Conservation (phyloP, 92 coral and sea anemone genomes). For the Actinostola sp. region DNA sequence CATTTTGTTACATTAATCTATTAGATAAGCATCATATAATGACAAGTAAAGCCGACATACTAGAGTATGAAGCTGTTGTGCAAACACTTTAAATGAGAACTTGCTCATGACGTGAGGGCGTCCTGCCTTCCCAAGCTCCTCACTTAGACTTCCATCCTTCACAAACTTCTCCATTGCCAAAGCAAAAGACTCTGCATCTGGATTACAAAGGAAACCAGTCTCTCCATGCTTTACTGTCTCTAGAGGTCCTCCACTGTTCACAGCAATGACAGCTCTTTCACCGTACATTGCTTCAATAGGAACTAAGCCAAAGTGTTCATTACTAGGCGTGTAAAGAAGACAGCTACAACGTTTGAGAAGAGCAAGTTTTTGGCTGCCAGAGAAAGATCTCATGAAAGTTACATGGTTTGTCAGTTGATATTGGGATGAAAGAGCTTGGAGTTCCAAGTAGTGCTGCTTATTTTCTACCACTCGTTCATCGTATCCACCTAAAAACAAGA, state of each 20-base stretch:
- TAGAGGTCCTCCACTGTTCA: slow-evolving; percentile 94
- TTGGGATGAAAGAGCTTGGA: slow-evolving; percentile 69
- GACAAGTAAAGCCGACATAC: slow-evolving; percentile 92
- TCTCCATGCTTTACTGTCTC: slow-evolving; percentile 83
- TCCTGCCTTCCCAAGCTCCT: slow-evolving; percentile 81
- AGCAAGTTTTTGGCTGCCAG: slow-evolving; percentile 80
- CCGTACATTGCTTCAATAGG: slow-evolving; percentile 99
- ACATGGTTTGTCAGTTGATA: slow-evolving; percentile 82
- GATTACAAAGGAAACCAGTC: slow-evolving; percentile 93
- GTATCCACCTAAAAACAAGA: slow-evolving; percentile 88
- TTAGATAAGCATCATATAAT: slow-evolving; percentile 79
- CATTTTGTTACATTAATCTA: slow-evolving; percentile 50
- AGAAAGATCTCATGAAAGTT: slow-evolving; percentile 88
- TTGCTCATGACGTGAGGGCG: slow-evolving; percentile 76
- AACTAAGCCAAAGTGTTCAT: slow-evolving; percentile 98
- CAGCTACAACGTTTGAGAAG: slow-evolving; percentile 77
- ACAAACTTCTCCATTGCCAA: slow-evolving; percentile 87
- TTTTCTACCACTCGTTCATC: slow-evolving; percentile 94
- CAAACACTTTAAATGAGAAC: slow-evolving; percentile 99
- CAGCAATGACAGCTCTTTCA: slow-evolving; percentile 92
- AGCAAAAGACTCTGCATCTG: slow-evolving; percentile 94
- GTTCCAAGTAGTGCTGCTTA: slow-evolving; percentile 89
- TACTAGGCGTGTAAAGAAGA: slow-evolving; percentile 91
- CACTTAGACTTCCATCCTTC: slow-evolving; percentile 55
- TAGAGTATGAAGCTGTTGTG: slow-evolving; percentile 80